Percentiles rank a stretch among this genome's conserved stretches.
These are phyloP conservation scores for Diuraphis noxia DNA, from an alignment of 1,140 invertebrate species.

Conservation along the genomic window DNA sequence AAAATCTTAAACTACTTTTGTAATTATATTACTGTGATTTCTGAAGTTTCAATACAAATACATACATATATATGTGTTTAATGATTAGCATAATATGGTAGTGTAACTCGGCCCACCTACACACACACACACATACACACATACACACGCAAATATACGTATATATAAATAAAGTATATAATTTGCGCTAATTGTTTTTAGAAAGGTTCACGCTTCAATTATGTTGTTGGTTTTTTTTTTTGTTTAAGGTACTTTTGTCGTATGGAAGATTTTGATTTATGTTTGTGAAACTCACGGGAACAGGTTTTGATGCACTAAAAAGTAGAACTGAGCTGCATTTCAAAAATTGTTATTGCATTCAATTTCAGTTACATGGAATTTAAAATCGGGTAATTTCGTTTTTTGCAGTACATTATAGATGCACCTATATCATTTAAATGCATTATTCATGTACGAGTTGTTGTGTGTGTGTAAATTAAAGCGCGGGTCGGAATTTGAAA, in stretches of 20 bases:
- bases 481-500: background rate
- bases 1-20: background rate
- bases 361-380: background rate
- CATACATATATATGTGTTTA: background rate
- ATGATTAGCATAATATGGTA: background rate
- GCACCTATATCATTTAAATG: background rate
- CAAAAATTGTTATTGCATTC: background rate
- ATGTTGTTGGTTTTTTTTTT: background rate
- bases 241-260: background rate
- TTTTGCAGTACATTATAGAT: background rate
- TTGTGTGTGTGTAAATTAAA: background rate
- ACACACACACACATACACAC: background rate
- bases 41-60: background rate
- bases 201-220: background rate
- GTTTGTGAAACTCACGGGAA: background rate
- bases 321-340: background rate
- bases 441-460: slow-evolving; percentile 11
- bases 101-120: background rate
- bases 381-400: background rate
- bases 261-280: background rate
- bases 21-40: background rate
- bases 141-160: background rate
- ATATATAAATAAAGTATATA: background rate
- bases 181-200: slow-evolving; percentile 37
- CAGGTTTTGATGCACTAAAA: slow-evolving; percentile 2